Conservation (phyloP, 2,888 invertebrate species). For the Rhogogaster chlorosoma region DNA sequence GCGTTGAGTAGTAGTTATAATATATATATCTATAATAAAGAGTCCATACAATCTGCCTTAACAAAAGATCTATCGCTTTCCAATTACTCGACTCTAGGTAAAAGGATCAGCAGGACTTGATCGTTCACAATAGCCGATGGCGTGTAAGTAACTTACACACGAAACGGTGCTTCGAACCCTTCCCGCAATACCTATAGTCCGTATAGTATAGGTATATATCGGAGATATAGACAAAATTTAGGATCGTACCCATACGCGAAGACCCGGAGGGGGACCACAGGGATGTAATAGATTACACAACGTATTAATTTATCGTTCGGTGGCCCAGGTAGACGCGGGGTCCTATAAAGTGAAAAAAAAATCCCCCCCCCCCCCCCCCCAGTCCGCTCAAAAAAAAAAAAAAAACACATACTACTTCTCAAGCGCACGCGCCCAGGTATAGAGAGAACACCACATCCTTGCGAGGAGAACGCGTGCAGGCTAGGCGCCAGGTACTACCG, state of each 20-base stretch:
- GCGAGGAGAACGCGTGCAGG: background rate
- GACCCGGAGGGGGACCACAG: conserved; percentile 5
- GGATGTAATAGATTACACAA: conserved; percentile 44
- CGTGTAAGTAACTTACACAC: conserved; percentile 40
- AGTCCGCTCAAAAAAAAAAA: background rate
- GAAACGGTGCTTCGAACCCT: conserved; percentile 34
- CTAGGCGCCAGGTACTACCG: conserved; percentile 7
- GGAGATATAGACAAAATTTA: background rate
- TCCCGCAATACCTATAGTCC: background rate
- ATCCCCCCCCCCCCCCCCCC: too few species aligned
- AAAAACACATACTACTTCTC: conserved; percentile 20
- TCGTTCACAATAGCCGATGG: conserved; percentile 38
- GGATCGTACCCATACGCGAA: background rate
- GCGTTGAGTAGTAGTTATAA: background rate
- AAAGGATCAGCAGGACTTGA: conserved; percentile 47
- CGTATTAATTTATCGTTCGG: conserved; percentile 50
- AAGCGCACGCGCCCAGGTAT: conserved; percentile 48
- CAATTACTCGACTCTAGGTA: conserved; percentile 34
- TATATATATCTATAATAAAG: background rate
- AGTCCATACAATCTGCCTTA: background rate
- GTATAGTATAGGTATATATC: background rate
- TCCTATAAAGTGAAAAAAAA: conserved; percentile 26
- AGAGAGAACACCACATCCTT: background rate
- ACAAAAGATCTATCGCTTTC: conserved; percentile 44
- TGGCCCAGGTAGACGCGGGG: conserved; percentile 42